A percentile compares a stretch with the other conserved stretches of the same genome.
phyloP scores from a whole-genome alignment of 2,888 invertebrate genomes.

The Machimus rusticus region DNA sequence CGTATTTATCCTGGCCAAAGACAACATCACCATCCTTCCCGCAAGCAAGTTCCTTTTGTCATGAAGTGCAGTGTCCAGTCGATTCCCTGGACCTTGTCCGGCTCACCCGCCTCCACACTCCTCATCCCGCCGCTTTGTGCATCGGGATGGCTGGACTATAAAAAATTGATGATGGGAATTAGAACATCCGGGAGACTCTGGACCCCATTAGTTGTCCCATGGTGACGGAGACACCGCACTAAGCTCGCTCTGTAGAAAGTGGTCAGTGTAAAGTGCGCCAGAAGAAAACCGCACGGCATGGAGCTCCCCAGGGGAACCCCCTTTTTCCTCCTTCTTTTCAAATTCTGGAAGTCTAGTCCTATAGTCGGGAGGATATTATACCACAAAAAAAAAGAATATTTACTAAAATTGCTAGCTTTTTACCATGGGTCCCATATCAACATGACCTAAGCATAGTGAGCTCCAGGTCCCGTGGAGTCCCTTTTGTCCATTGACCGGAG shows the following conservation, averaged over 20 bases:
- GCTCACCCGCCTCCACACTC: background rate
- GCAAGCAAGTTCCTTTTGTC: constrained; percentile 19
- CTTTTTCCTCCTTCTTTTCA: background rate
- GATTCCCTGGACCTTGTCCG: background rate
- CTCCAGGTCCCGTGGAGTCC: background rate
- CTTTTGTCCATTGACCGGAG: background rate
- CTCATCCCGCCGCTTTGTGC: background rate
- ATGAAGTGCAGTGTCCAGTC: constrained; percentile 24
- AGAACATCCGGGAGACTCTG: constrained; percentile 36
- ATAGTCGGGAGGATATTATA: background rate
- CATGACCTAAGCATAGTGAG: constrained; percentile 10
- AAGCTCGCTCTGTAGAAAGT: background rate
- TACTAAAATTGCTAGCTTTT: constrained; percentile 14
- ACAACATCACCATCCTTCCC: background rate
- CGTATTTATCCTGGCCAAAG: constrained; percentile 23
- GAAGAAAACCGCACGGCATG: constrained; percentile 4
- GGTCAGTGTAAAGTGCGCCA: background rate
- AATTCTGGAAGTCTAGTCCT: background rate
- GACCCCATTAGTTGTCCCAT: constrained; percentile 21
- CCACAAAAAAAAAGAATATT: background rate
- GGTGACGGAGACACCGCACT: constrained; percentile 14
- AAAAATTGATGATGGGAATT: constrained; percentile 45
- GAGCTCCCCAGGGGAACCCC: background rate
- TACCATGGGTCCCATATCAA: background rate
- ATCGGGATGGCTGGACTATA: constrained; percentile 9